Evolutionary conservation across 2,888 invertebrate species (phyloP).

Genomic region (Cerastis rubricosa): DNA sequence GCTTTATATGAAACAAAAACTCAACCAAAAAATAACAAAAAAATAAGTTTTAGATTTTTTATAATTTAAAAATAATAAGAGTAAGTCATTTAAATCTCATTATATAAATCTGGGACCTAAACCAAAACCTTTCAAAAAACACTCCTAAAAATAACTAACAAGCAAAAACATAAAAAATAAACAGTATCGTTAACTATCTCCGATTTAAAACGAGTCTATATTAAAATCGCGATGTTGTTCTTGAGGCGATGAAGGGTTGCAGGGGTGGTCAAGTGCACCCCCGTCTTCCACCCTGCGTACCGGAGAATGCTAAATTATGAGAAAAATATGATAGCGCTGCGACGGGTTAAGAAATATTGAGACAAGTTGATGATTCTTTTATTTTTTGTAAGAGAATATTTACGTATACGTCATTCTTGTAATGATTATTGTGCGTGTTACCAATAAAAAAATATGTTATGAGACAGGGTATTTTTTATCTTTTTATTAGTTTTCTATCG

Average conservation of each 20-base stretch:
- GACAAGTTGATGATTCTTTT: neutral
- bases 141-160: neutral
- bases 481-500: neutral
- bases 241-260: constrained; percentile 82
- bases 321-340: constrained; percentile 75
- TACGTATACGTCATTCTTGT: neutral
- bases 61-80: neutral
- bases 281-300: constrained; percentile 68
- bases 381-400: neutral
- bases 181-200: constrained; percentile 66
- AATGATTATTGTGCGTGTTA: constrained; percentile 6
- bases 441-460: constrained; percentile 13
- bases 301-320: constrained; percentile 79
- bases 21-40: neutral
- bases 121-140: neutral
- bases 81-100: neutral
- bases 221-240: constrained; percentile 83
- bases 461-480: neutral
- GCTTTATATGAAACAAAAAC: neutral
- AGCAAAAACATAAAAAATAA: constrained; percentile 11
- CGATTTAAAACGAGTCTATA: constrained; percentile 69
- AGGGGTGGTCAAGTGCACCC: constrained; percentile 78
- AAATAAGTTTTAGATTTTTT: neutral
- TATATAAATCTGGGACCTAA: neutral
- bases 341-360: constrained; percentile 63